Evolutionary conservation across 1,140 invertebrate species (phyloP), one percentile per base, ranked within the genome.

Genomic region (Ephestia elutella): DNA sequence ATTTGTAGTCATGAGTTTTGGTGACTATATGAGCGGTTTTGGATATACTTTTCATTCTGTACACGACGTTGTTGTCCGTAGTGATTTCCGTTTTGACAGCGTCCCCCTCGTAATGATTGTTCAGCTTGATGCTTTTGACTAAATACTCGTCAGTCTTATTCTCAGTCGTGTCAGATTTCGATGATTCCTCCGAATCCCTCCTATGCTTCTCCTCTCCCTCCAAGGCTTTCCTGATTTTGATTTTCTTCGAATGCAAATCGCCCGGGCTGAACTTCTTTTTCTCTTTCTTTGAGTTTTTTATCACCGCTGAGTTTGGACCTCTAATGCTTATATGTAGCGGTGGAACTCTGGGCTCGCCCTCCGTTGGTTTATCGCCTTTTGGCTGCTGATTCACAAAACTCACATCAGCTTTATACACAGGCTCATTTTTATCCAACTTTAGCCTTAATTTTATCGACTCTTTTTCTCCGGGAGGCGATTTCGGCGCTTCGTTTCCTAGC

Each of bases 241-340:
- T 79, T 62, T 89, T 90, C 61, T 91, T 91, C n/a, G 87, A 71
- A 49, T 86, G 80, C 21, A 87, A 62, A 30, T 91, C 90, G 9
- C 79, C 76, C 0, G 90, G 90, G 7, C 85, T 68, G 78, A 70
- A 71, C 71, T 93, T 93, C 70, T 94, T 94, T 68, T 92, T 92
- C 55, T 94, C 93, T 66, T 94, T 94, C 59, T 93, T 93, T 13
- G 93, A 93, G 71, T 93, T 94, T 62, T 95, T 95, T 54, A 97
- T 96, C 30, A 97, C 95, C n/a, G 94, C 94, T 13, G 94, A 94
- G 86, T 96, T 96, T 49, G 94, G 90, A 8, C 96, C 96, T 63
- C 95, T 90, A 51, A 97, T 86, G 54, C 95, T 96, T 71, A 97
- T 97, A 77, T 97, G 96, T 71, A 97, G 88, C 1, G 96, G 96